Base-by-base conservation (phyloP, 2,888 invertebrate genomes). In the Portevinia maculata region DNA sequence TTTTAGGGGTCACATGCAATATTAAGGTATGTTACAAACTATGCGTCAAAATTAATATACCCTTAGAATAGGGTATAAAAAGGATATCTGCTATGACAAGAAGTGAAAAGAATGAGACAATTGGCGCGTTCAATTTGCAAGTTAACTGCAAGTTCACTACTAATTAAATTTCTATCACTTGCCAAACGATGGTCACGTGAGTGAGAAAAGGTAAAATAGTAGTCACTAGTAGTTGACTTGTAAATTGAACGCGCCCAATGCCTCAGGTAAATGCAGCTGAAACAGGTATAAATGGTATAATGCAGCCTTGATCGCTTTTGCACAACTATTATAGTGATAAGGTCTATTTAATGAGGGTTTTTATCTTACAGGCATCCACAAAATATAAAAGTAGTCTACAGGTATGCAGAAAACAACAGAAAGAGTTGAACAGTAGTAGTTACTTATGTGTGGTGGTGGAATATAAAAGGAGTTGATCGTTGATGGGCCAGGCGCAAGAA, bases 281-380 rank as follows among this genome's bases (percentile, higher is more conserved):
- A 32, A 9, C 44, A 60, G 62, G 34, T 50, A 15, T 48, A 17
- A 37, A 37, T 8, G 7, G 60, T 32, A 60, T 48, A 34, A 24
- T 11, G n/a, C 50, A 71, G 28, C 32, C 32, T 41, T 52, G 21
- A 41, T 32, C 30, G 19, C n/a, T 37, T 30, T 37, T 41, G 24
- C 65, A 52, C 41, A 30, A 46, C 32, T 59, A 52, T 52, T 53
- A 44, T 11, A 39, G 65, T 74, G 71, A 64, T 64, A 78, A 71
- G 34, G 64, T 30, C 30, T 13, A 21, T 53, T 71, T 69, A 69
- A 57, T 74, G 55, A 76, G 50, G 44, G 59, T 53, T 67, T 67
- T 75, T 75, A 73, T 79, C 79, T 60, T 21, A 9, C 15, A 24
- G 19, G 24, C 48, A 64, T 44, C 71, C 64, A 52, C 57, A 69